Evolutionary conservation across 1,140 invertebrate species (phyloP).

Genomic region (Heliconius hewitsoni): DNA sequence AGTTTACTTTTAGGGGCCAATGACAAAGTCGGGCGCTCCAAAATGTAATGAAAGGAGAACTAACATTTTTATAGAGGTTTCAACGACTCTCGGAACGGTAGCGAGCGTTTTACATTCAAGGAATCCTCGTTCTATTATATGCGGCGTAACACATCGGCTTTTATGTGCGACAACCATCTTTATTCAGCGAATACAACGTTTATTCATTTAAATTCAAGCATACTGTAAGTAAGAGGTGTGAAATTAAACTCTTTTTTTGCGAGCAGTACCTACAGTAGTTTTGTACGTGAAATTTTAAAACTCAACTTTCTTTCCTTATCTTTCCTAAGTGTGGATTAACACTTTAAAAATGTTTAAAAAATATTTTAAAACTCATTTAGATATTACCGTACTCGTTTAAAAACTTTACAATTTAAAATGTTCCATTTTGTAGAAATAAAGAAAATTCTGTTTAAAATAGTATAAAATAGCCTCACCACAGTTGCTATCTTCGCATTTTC

Average conservation of each 20-base stretch:
- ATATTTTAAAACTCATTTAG: constrained; percentile 14
- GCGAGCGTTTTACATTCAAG: constrained; percentile 77
- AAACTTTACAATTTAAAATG: constrained; percentile 14
- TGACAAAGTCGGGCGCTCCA: constrained; percentile 49
- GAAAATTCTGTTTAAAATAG: background rate
- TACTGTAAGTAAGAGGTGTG: constrained; percentile 34
- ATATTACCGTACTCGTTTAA: constrained; percentile 17
- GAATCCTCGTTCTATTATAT: constrained; percentile 77
- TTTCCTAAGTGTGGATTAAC: no score
- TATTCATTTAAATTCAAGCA: constrained; percentile 54
- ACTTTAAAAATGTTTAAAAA: no score
- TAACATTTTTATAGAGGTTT: constrained; percentile 80
- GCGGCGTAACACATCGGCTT: constrained; percentile 70
- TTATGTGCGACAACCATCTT: constrained; percentile 73
- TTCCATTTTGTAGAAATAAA: constrained; percentile 14
- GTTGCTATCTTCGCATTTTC: background rate
- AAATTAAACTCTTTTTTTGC: constrained; percentile 23
- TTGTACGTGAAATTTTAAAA: constrained; percentile 7
- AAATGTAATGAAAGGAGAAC: constrained; percentile 78
- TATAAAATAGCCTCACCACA: background rate
- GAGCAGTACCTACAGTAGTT: background rate
- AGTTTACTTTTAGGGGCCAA: constrained; percentile 46
- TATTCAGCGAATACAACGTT: constrained; percentile 54
- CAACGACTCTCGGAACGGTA: constrained; percentile 71
- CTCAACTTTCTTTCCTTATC: no score